phyloP scores from a whole-genome alignment of 1,140 invertebrate genomes.

The Sycophaga agraensis region DNA sequence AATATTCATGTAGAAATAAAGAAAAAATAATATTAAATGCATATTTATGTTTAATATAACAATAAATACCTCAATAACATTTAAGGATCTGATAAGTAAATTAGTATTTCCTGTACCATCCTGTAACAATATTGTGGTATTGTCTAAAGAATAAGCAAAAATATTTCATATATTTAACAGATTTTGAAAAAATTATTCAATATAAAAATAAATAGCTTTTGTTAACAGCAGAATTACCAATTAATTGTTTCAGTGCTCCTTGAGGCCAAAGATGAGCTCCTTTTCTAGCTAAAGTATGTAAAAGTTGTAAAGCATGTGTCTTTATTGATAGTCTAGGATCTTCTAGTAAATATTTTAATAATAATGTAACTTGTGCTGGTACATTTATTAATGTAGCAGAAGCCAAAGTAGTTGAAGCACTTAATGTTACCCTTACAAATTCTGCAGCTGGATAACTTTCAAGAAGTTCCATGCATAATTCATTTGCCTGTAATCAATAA shows the following conservation, averaged over 20 bases:
- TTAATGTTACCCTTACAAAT: slow-evolving; percentile 83
- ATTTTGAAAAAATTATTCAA: background rate
- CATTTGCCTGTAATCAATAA: slow-evolving; percentile 59
- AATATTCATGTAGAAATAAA: no score
- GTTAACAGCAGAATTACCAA: slow-evolving; percentile 43
- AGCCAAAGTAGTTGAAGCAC: slow-evolving; percentile 85
- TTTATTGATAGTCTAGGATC: slow-evolving; percentile 75
- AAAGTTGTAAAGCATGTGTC: slow-evolving; percentile 70
- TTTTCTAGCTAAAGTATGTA: slow-evolving; percentile 73
- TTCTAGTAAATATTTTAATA: slow-evolving; percentile 59
- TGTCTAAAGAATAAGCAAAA: slow-evolving; percentile 40
- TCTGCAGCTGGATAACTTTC: slow-evolving; percentile 85
- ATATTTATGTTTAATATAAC: background rate
- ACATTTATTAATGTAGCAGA: slow-evolving; percentile 87
- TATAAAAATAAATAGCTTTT: slow-evolving; percentile 10
- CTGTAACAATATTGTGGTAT: slow-evolving; percentile 49
- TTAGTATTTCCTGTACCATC: slow-evolving; percentile 48
- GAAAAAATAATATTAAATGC: slow-evolving; percentile 8
- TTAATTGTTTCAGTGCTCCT: slow-evolving; percentile 66
- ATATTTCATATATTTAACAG: background rate
- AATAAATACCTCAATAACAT: slow-evolving; percentile 49
- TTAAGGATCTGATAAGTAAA: slow-evolving; percentile 52
- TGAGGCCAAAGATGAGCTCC: slow-evolving; percentile 83
- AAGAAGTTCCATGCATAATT: slow-evolving; percentile 79
- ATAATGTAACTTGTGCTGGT: slow-evolving; percentile 75